Percentiles rank a stretch among this genome's conserved stretches.
Conservation (phyloP, 2,113 vertebrate genomes). For the Pituophis catenifer region DNA sequence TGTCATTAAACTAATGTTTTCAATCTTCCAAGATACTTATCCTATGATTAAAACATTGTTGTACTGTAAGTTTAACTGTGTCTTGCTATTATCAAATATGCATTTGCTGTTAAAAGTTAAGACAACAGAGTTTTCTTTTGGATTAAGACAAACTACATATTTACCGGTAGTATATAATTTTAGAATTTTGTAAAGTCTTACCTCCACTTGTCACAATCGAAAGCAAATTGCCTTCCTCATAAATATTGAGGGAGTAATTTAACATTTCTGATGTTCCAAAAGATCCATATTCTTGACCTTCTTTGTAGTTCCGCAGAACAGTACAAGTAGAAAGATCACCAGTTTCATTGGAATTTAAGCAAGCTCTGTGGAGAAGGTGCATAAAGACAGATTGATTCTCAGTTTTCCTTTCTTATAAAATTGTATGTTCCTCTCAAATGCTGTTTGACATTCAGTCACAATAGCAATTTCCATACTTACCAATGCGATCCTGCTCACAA, state of each 20-base stretch:
- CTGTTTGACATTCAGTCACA: neutral
- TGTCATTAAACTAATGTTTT: neutral
- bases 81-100: neutral
- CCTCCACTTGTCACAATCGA: slow-evolving; percentile 98
- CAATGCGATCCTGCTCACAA: neutral
- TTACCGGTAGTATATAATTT: neutral
- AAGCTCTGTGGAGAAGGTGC: slow-evolving; percentile 76
- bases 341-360: slow-evolving; percentile 88
- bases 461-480: neutral
- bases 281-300: slow-evolving; percentile 88
- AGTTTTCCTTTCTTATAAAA: neutral
- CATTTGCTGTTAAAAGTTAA: neutral
- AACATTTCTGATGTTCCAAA: slow-evolving; percentile 95
- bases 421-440: neutral
- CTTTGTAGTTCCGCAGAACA: slow-evolving; percentile 86
- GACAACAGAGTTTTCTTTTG: neutral
- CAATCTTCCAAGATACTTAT: neutral
- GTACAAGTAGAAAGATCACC: slow-evolving; percentile 83
- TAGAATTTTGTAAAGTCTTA: slow-evolving; percentile 50
- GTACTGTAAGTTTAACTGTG: neutral
- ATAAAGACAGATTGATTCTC: neutral
- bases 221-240: slow-evolving; percentile 93
- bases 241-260: slow-evolving; percentile 95
- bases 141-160: neutral
- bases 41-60: neutral